Base-by-base conservation (phyloP, 2,797 vertebrate species). In the Cryptoblepharus egeriae region DNA sequence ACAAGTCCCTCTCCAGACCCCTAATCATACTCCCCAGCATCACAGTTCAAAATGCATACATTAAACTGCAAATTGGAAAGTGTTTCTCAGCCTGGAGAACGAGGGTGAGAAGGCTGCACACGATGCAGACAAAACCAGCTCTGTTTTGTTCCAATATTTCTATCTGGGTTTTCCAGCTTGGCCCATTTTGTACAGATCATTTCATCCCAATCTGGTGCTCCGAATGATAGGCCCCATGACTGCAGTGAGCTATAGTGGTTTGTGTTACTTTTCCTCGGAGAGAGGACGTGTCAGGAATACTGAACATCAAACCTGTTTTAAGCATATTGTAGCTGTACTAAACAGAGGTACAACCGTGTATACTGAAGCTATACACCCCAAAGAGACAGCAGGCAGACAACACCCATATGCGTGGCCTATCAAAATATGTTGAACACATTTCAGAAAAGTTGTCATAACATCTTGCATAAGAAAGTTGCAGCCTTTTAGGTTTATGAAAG, bases 21-120 rank as follows among this genome's bases (percentile, higher is more conserved):
- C 78, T 88, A 87, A 72, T 77, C 37, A 68, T 58, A 42, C 55
- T 61, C 77, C 1, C 67, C 57, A 71, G 49, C 67, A 15, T 39
- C 57, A 35, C 0, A 80, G 55, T 87, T 39, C 39, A 81, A 81
- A 88, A 74, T 12, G 68, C 85, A 84, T 58, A 39, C 30, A 39
- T 64, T 78, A 78, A 90, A 87, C 57, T 83, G 42, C 68, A 92
- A 83, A 91, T 78, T 64, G 79, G 85, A n/a, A 85, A 82, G 72
- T 32, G 10, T 3, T 32, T 60, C 73, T 63, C 0, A 0, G 75
- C 37, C 81, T 83, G 84, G 85, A 81, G 72, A 89, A 63, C 9
- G 75, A 64, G 80, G 72, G 57, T 71, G 2, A 0, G 0, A 8
- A 65, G 88, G 42, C 65, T 77, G 70, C 76, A 13, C 26, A 35